Percentiles rank a stretch among this genome's conserved stretches.
Conservation (phyloP, 2,113 vertebrate genomes). For the Hippocampus zosterae region DNA sequence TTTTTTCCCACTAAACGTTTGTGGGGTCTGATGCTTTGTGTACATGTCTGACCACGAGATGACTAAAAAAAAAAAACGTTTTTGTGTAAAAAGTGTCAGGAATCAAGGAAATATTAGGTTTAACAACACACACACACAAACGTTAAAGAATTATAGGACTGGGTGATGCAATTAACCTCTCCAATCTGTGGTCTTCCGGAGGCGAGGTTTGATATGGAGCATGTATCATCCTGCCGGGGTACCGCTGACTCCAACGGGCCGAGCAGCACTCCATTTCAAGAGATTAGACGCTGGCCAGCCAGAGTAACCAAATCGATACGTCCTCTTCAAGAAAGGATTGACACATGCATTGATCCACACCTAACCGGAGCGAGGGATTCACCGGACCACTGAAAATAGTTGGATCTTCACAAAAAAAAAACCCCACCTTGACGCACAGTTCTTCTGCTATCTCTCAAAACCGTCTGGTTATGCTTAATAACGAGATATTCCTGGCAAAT, state of each 20-base stretch:
- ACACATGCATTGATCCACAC: slow-evolving; percentile 69
- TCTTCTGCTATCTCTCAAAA: slow-evolving; percentile 5
- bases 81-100: background rate
- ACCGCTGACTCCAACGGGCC: slow-evolving; percentile 47
- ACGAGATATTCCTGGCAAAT: background rate
- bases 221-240: slow-evolving; percentile 15
- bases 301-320: slow-evolving; percentile 65
- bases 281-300: slow-evolving; percentile 72
- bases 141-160: background rate
- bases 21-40: background rate
- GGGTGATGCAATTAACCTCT: slow-evolving; percentile 2
- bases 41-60: background rate
- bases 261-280: slow-evolving; percentile 53
- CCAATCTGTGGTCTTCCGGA: background rate
- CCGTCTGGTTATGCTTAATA: background rate
- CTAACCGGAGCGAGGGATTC: slow-evolving; percentile 58
- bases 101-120: background rate
- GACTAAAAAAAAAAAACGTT: background rate
- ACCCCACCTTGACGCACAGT: slow-evolving; percentile 18
- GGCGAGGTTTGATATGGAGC: background rate
- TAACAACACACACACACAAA: background rate
- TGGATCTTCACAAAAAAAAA: slow-evolving; percentile 21
- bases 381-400: slow-evolving; percentile 36
- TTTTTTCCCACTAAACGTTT: too few species aligned
- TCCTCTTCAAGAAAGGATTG: slow-evolving; percentile 71